Percentiles rank a stretch among this genome's conserved stretches.
Conservation (phyloP, 2,888 invertebrate genomes). For the Torymus texanus region DNA sequence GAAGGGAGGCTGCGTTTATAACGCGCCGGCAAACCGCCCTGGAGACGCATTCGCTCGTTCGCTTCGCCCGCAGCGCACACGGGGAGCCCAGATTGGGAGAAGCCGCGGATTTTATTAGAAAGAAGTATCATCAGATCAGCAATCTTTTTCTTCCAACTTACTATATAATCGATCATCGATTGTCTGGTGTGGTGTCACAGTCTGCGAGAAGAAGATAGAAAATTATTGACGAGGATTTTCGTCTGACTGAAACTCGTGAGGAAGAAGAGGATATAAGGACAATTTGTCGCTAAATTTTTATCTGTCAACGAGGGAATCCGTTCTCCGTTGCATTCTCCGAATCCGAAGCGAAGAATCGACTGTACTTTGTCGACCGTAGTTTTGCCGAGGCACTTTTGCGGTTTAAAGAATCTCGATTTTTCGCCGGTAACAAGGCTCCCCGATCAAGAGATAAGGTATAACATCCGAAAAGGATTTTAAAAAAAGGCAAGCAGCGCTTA, state of each 20-base stretch:
- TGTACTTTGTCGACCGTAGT: not conserved
- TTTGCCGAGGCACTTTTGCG: not conserved
- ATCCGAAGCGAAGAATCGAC: slow-evolving; percentile 27
- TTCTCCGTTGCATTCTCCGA: not conserved
- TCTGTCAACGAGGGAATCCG: no score
- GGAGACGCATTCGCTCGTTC: slow-evolving; percentile 75
- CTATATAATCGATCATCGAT: no score
- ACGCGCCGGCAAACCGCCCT: slow-evolving; percentile 73
- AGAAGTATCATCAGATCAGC: no score
- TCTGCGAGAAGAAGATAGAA: no score
- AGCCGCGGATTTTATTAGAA: slow-evolving; percentile 26
- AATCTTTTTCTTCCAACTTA: no score
- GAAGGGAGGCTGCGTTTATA: slow-evolving; percentile 76
- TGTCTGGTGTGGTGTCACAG: no score
- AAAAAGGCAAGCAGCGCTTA: not conserved
- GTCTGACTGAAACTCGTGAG: no score
- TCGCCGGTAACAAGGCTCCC: slow-evolving; percentile 22
- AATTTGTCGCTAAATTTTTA: no score
- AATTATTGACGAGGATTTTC: no score
- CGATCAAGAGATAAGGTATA: not conserved
- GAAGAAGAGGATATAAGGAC: no score
- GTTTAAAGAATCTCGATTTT: slow-evolving; percentile 23
- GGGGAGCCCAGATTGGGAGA: slow-evolving; percentile 62
- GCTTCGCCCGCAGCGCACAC: slow-evolving; percentile 71
- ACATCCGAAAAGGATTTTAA: not conserved